A percentile compares a stretch with the other conserved stretches of the same genome.
Conservation (phyloP, 1,140 invertebrate genomes). For the Daktulosphaira vitifoliae region DNA sequence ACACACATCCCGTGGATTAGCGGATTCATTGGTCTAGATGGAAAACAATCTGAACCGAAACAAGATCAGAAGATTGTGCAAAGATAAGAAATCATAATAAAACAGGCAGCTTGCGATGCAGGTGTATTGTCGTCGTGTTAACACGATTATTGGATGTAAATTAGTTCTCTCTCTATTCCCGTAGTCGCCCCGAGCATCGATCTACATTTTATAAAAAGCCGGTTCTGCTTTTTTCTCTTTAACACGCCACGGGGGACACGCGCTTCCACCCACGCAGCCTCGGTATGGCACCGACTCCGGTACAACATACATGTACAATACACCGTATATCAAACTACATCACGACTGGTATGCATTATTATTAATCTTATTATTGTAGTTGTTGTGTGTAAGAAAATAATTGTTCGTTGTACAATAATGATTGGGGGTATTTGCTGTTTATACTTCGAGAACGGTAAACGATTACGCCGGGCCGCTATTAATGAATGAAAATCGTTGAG, state of each 20-base stretch:
- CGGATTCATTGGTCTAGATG: no score
- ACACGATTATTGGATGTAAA: constrained; percentile 33
- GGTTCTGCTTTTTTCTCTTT: not conserved
- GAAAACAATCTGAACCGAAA: constrained; percentile 1
- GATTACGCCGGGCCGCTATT: no score
- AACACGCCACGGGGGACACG: constrained; percentile 19
- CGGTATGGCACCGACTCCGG: not conserved
- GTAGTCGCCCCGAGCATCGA: not conserved
- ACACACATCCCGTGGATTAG: no score
- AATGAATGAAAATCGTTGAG: no score
- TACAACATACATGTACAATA: no score
- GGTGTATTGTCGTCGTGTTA: constrained; percentile 31
- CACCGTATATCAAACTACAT: no score
- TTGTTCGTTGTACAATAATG: no score
- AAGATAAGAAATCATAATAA: constrained; percentile 24
- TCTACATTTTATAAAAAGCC: constrained; percentile 22
- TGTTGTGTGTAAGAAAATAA: no score
- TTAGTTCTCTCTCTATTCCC: constrained; percentile 14
- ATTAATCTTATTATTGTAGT: no score
- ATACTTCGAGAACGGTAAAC: no score
- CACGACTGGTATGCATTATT: no score
- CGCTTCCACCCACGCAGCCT: constrained; percentile 19
- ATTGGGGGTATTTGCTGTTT: no score
- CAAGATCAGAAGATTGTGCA: constrained; percentile 30
- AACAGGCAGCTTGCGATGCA: not conserved